phyloP scores from a whole-genome alignment of 2,113 vertebrate species.

The Cyprinodon variegatus region DNA sequence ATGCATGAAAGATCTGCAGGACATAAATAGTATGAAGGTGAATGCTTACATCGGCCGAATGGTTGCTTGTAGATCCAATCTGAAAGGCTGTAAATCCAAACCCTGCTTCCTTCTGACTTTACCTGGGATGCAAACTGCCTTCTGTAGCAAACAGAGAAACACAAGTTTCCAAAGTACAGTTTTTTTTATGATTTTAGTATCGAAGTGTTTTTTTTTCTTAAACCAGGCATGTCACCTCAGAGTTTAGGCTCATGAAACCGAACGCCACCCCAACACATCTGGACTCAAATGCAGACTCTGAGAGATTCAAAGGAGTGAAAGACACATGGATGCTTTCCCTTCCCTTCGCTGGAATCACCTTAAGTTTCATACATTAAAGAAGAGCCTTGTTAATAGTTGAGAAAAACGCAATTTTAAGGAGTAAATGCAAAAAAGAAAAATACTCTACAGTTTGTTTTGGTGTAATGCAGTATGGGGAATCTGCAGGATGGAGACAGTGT shows the following conservation, averaged over 20 bases:
- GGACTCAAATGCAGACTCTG: slow-evolving; percentile 50
- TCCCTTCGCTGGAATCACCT: slow-evolving; percentile 89
- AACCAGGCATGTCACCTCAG: slow-evolving; percentile 75
- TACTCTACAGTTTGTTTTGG: slow-evolving; percentile 85
- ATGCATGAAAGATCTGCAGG: slow-evolving; percentile 9
- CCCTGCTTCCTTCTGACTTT: slow-evolving; percentile 80
- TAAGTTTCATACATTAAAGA: slow-evolving; percentile 22
- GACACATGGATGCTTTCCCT: slow-evolving; percentile 79
- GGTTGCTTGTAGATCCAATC: slow-evolving; percentile 79
- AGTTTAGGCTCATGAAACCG: slow-evolving; percentile 89
- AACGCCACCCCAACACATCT: slow-evolving; percentile 78
- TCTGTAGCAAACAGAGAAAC: slow-evolving; percentile 67
- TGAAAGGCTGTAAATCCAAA: slow-evolving; percentile 77
- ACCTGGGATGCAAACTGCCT: slow-evolving; percentile 67
- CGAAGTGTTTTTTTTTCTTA: background rate
- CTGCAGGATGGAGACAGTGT: slow-evolving; percentile 14
- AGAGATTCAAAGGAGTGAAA: slow-evolving; percentile 85
- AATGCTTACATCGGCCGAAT: slow-evolving; percentile 82
- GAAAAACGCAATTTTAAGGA: background rate
- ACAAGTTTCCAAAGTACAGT: background rate
- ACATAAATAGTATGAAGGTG: slow-evolving; percentile 45
- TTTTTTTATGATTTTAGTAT: background rate
- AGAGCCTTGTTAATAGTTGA: fast-evolving
- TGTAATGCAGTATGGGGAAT: slow-evolving; percentile 84
- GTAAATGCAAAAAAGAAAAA: background rate